A percentile compares a stretch with the other conserved stretches of the same genome.
Conservation (phyloP, 2,113 vertebrate genomes). For the Gobius niger region DNA sequence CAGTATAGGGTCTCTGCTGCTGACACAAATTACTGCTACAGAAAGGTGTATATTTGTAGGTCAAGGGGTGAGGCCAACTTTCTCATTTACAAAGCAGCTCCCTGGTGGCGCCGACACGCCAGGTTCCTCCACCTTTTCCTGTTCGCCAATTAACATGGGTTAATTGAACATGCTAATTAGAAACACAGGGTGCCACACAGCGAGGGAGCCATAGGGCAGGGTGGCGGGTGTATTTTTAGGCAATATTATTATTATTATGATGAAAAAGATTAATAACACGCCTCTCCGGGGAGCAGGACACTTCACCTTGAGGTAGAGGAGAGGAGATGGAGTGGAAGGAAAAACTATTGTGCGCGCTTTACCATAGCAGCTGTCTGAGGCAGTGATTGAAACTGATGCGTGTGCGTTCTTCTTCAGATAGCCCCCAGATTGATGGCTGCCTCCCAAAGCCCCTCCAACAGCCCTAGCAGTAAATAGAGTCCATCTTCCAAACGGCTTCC, state of each 20-base stretch:
- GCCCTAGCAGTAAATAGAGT: slow-evolving; percentile 80
- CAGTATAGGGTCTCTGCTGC: not conserved
- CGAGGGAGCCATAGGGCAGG: slow-evolving; percentile 69
- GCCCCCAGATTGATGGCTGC: slow-evolving; percentile 78
- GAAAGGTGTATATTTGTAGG: slow-evolving; percentile 18
- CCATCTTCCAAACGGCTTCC: slow-evolving; percentile 78
- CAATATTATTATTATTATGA: slow-evolving; percentile 75
- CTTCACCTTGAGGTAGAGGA: slow-evolving; percentile 75
- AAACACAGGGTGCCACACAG: slow-evolving; percentile 71
- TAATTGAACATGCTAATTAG: slow-evolving; percentile 81
- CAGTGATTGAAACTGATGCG: slow-evolving; percentile 79
- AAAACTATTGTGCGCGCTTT: slow-evolving; percentile 61
- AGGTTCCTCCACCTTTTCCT: slow-evolving; percentile 58
- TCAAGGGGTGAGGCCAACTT: slow-evolving; percentile 28
- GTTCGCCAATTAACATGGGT: slow-evolving; percentile 71
- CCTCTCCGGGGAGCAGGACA: slow-evolving; percentile 60
- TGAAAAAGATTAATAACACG: slow-evolving; percentile 75
- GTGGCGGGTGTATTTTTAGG: slow-evolving; percentile 73
- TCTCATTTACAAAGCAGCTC: slow-evolving; percentile 64
- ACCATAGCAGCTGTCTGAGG: slow-evolving; percentile 64
- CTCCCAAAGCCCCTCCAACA: slow-evolving; percentile 72
- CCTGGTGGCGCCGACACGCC: slow-evolving; percentile 48
- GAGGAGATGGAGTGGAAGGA: slow-evolving; percentile 28
- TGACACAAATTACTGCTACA: slow-evolving; percentile 4
- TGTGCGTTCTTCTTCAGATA: slow-evolving; percentile 78